Base-by-base conservation (phyloP, 2,888 invertebrate species). In the Drosophila niveifrons region DNA sequence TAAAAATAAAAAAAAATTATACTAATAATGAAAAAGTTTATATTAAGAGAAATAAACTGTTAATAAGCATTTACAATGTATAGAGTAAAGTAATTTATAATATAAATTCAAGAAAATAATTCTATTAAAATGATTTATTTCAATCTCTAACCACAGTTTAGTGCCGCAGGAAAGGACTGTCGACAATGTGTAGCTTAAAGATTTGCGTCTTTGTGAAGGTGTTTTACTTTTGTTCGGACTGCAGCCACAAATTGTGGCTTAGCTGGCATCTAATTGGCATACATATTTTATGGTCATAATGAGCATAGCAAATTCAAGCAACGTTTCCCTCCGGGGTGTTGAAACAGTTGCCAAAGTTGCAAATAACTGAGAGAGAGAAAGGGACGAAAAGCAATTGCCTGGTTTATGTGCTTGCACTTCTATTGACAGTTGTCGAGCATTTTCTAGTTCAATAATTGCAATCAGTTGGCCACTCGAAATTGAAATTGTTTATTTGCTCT, bases 391-490 rank as follows among this genome's bases (percentile, higher is more conserved):
- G 28, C 41, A 72, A 78, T 75, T 69, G 58, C 17, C 50, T 17
- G 10, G 31, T 28, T 46, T 48, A 28, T 34, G 18, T 44, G 46
- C 41, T 59, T 78, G 79, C 75, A 59, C n/a, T 63, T 68, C 61
- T 68, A 43, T 79, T 64, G 70, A 75, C 78, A 80, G 57, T 72
- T 77, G 64, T 70, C 62, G 50, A 56, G 68, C 68, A 73, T 78
- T 78, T 78, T 79, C 79, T 65, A 62, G 79, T 69, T 70, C 80
- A 80, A 80, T 78, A 78, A 78, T 72, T 80, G 80, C 81, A 80
- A 80, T 80, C 80, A 72, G 66, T 58, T 72, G 50, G 59, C 57
- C 52, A 47, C 66, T 74, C 52, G 50, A 52, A 65, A 64, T 75
- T 51, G 56, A 51, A 78, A 80, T 80, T 77, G 77, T 76, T 68